These are phyloP conservation scores for Laterallus jamaicensis DNA, from an alignment of 2,113 vertebrate genomes.

Conservation along the genomic window DNA sequence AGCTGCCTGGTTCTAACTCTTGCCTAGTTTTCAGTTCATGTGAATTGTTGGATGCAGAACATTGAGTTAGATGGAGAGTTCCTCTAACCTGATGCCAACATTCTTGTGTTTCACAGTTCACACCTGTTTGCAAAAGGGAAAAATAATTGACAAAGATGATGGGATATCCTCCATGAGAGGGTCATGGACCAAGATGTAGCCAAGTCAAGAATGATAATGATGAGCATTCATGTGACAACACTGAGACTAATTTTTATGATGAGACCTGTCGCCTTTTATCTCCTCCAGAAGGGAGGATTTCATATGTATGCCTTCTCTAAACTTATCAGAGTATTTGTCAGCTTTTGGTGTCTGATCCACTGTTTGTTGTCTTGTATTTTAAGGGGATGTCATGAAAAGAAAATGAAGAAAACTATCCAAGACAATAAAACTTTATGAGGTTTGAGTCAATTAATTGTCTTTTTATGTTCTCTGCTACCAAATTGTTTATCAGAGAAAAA, in stretches of 20 bases:
- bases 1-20: not conserved
- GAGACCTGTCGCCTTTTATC: not conserved
- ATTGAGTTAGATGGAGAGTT: not conserved
- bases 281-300: not conserved
- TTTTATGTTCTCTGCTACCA: not conserved
- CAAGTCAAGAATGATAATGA: not conserved
- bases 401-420: not conserved
- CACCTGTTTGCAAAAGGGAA: not conserved
- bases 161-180: not conserved
- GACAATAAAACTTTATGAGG: not conserved
- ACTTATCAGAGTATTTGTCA: not conserved
- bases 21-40: not conserved
- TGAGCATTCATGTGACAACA: not conserved
- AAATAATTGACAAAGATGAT: not conserved
- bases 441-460: not conserved
- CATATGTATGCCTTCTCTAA: not conserved
- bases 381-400: not conserved
- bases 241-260: not conserved
- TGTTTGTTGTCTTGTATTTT: not conserved
- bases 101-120: not conserved
- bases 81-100: not conserved
- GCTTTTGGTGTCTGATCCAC: not conserved
- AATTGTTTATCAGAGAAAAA: not conserved
- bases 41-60: not conserved
- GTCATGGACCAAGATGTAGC: not conserved